A percentile compares a stretch with the other conserved stretches of the same genome.
Evolutionary conservation across 2,113 vertebrate genomes (phyloP).

Genomic region (Rhipidura dahli): DNA sequence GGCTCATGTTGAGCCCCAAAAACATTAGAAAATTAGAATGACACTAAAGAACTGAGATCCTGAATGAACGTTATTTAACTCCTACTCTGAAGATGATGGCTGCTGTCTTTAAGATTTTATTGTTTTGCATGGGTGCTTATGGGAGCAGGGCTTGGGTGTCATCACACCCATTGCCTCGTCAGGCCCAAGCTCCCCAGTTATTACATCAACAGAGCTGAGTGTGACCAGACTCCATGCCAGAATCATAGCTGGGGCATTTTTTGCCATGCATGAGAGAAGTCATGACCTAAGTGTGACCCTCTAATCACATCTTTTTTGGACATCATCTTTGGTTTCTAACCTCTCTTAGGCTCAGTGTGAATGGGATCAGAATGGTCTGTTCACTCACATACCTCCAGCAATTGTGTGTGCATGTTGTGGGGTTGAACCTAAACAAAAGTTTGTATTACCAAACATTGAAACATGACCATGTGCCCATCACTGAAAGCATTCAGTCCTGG

Average conservation of each 20-base stretch:
- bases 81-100: neutral
- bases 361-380: neutral
- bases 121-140: neutral
- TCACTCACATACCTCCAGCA: neutral
- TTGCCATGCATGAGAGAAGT: neutral
- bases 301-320: neutral
- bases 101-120: neutral
- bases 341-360: neutral
- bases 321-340: neutral
- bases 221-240: neutral
- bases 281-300: neutral
- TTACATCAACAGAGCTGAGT: neutral
- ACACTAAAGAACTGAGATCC: neutral
- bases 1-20: neutral
- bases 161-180: accelerated
- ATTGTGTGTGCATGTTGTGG: accelerated
- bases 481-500: neutral
- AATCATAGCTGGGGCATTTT: neutral
- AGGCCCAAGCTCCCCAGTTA: neutral
- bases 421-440: neutral
- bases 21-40: neutral
- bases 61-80: neutral
- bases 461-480: neutral
- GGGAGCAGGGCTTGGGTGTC: neutral
- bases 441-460: neutral